Evolutionary conservation across 2,797 vertebrate species (phyloP), one percentile per base, ranked within the genome.

Genomic region (Microhierax caerulescens): DNA sequence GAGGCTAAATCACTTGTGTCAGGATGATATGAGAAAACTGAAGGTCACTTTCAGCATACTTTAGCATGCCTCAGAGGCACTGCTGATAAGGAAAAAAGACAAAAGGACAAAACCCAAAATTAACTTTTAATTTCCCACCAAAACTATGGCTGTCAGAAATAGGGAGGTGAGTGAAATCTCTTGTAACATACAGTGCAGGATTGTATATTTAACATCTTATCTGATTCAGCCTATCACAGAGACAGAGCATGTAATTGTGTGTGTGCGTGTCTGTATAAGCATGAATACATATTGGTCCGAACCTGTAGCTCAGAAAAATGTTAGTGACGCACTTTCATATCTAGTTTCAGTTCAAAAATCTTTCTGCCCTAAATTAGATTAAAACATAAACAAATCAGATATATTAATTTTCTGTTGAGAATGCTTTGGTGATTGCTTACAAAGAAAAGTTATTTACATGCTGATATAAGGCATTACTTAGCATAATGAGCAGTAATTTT

Each of bases 41-140:
- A 98, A 98, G 98, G 98, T 98, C 97, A 98, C 96, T 98, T 97
- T 98, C 93, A 96, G 93, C 93, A 90, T 91, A 91, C 92, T 97
- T 97, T 73, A 92, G 83, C 69, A 82, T 97, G 95, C 97, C 96
- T 98, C 43, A 10, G 91, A 97, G 97, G 95, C 94, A 92, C 75
- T 95, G 88, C 97, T 97, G 97, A 98, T 98, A 98, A 97, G 96
- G 69, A 87, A 95, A 95, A 97, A 97, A 97, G 95, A 96, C 92
- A 96, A 97, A 98, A 97, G 94, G 96, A 96, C 95, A 96, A 88
- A 97, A 84, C 72, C 6, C 28, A 95, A 97, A 98, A 98, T 97
- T 97, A 98, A 97, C 96, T 97, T 98, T 95, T 98, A 97, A 98
- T 98, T 98, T 97, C 57, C 54, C 50, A 92, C 73, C 67, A 85